phyloP scores from a whole-genome alignment of 2,888 invertebrate genomes.

The Cryptocephalus primarius region DNA sequence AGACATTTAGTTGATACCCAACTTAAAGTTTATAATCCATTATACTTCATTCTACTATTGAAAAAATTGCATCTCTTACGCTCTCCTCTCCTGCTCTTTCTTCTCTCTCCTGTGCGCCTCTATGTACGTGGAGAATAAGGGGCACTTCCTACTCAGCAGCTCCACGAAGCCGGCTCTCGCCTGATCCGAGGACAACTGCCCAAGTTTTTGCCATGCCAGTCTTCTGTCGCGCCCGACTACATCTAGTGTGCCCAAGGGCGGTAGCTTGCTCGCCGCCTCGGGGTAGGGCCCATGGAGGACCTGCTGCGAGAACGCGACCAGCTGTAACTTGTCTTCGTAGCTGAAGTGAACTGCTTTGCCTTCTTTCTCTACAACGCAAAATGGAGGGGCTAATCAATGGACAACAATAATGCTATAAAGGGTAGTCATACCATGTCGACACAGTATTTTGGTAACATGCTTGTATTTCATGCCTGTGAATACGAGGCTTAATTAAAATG shows the following conservation, averaged over 20 bases:
- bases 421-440: too few species aligned
- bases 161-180: conserved; percentile 91
- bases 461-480: too few species aligned
- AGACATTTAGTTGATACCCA: too few species aligned
- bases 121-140: conserved; percentile 81
- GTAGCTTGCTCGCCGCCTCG: conserved; percentile 50
- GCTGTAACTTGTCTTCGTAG: conserved; percentile 83
- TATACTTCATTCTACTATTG: too few species aligned
- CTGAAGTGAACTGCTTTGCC: conserved; percentile 94
- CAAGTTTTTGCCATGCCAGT: conserved; percentile 87
- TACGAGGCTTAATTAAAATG: too few species aligned
- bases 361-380: conserved; percentile 66
- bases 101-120: conserved; percentile 85
- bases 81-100: conserved; percentile 61
- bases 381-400: not conserved
- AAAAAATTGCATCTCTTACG: conserved; percentile 32
- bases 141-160: conserved; percentile 73
- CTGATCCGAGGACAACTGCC: conserved; percentile 71
- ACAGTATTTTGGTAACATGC: too few species aligned
- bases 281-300: conserved; percentile 74
- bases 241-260: conserved; percentile 85
- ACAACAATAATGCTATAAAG: too few species aligned
- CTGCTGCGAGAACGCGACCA: conserved; percentile 90
- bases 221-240: conserved; percentile 89
- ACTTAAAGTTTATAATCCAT: too few species aligned